Evolutionary conservation across 2,888 invertebrate species (phyloP), one percentile per base, ranked within the genome.

Genomic region (Orchesellides sinensis): DNA sequence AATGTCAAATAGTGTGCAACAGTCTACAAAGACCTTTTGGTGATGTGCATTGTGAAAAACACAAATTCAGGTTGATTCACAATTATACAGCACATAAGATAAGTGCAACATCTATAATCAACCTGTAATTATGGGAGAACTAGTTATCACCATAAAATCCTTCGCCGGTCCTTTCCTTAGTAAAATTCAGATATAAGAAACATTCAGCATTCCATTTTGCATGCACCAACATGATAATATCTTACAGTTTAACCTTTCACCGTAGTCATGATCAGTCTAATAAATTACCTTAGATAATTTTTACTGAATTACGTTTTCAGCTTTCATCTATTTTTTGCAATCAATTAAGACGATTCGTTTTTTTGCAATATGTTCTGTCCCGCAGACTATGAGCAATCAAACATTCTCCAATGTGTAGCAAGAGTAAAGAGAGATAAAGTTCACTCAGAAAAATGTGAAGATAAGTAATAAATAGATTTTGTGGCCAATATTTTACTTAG

Each of bases 321-420:
- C 21, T 59, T 17, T 59, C 27, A n/a, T 40, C 40, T 32, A 40
- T 40, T n/a, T n/a, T n/a, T n/a, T n/a, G 4, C 40, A 29, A 21
- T 29, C 17, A 35, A 32, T 17, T 35, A 63, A 17, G 5, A 63
- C 59, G 45, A 70, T 35, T 1, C 12, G 19, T 65, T 29, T n/a
- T 49, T 63, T 63, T 23, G 45, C n/a, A 14, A n/a, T 65, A 45
- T 27, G 40, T 56, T 65, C 65, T 65, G 74, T 25, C 74, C 54
- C 17, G 74, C 65, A 75, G 74, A 75, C 74, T 65, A 75, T 75
- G 74, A 73, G 73, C 73, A 73, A 73, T 40, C 47, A 29, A 61
- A 25, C 19, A 19, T 49, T 49, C 40, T 40, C n/a, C n/a, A n/a
- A 40, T n/a, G n/a, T n/a, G 4, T 40, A 40, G 40, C 40, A 40